Conservation (phyloP, 2,888 invertebrate genomes). For the Pollenia angustigena region DNA sequence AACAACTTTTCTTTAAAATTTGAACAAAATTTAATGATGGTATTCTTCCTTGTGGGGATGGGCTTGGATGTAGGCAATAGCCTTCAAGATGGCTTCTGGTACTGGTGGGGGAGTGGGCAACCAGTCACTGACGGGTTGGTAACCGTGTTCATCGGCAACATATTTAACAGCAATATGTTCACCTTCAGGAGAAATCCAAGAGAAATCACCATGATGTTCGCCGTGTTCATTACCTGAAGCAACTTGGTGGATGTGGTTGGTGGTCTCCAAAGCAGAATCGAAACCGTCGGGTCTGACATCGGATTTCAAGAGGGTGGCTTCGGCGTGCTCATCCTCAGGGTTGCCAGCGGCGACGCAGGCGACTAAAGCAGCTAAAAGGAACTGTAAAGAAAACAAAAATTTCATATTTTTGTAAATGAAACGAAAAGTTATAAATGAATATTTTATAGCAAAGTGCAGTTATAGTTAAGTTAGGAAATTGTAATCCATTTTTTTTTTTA, state of each 20-base stretch:
- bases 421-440: no score
- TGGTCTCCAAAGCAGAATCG: conserved; percentile 75
- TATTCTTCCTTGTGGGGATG: conserved; percentile 73
- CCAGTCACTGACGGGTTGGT: conserved; percentile 75
- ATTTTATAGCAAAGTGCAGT: no score
- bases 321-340: conserved; percentile 74
- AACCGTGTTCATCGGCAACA: conserved; percentile 80
- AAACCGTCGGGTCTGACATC: conserved; percentile 79
- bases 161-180: conserved; percentile 77
- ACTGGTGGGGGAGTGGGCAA: conserved; percentile 76
- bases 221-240: conserved; percentile 78
- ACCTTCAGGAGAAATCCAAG: conserved; percentile 80
- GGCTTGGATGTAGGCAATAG: conserved; percentile 74
- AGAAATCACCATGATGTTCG: conserved; percentile 76
- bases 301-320: conserved; percentile 65
- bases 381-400: background rate
- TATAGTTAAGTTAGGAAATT: no score
- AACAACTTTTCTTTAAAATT: background rate
- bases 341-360: conserved; percentile 28
- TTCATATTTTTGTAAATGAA: no score
- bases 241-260: conserved; percentile 76
- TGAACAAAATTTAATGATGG: conserved; percentile 33
- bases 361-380: conserved; percentile 39
- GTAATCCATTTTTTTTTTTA: no score
- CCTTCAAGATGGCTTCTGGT: conserved; percentile 74